phyloP scores from a whole-genome alignment of 2,888 invertebrate species.

The Latrodectus hesperus region DNA sequence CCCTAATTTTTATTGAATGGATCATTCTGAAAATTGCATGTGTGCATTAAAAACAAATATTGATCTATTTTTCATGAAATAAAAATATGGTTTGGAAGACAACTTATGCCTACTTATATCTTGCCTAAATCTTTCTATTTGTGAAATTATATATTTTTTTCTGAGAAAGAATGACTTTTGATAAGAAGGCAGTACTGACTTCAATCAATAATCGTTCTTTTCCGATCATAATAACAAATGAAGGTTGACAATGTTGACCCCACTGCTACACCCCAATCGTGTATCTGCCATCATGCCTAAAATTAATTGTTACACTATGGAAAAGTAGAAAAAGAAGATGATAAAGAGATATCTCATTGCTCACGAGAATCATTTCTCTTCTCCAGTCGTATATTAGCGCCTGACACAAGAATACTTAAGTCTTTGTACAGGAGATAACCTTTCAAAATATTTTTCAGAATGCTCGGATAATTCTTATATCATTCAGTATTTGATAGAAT shows the following conservation, averaged over 20 bases:
- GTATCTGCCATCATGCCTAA: conserved; percentile 58
- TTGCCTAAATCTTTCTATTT: neutral
- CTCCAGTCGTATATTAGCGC: no score
- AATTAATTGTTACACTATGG: conserved; percentile 62
- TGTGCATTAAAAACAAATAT: no score
- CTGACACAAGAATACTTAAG: no score
- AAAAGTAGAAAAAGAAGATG: conserved; percentile 18
- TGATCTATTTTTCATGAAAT: no score
- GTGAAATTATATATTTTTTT: neutral
- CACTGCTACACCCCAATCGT: conserved; percentile 55
- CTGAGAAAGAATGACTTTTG: conserved; percentile 14
- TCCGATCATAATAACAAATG: conserved; percentile 60
- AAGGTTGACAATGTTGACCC: conserved; percentile 40
- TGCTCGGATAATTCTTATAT: no score
- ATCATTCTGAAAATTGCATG: no score
- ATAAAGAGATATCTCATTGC: conserved; percentile 15
- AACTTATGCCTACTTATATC: no score
- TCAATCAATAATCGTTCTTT: conserved; percentile 54
- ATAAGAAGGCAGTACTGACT: conserved; percentile 39
- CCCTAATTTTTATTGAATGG: no score
- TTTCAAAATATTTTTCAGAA: no score
- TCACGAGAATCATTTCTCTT: neutral
- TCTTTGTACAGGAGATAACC: no score
- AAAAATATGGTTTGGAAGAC: no score
- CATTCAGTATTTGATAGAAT: no score